phyloP scores from a whole-genome alignment of 1,140 invertebrate genomes.

The Carposina sasakii region DNA sequence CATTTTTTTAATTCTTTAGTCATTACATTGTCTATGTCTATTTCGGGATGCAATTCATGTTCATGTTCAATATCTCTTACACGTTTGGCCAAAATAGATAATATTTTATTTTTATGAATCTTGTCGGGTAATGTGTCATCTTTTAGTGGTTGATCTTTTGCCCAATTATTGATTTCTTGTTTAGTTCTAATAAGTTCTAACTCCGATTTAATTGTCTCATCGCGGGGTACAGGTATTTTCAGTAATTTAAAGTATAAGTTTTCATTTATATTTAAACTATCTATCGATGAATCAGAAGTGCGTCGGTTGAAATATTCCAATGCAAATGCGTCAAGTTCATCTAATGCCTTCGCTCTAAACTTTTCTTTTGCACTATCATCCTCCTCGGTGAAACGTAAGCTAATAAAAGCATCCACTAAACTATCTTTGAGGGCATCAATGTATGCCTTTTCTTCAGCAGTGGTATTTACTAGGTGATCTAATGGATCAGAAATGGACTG shows the following conservation, averaged over 20 bases:
- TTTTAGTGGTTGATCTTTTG: constrained; percentile 21
- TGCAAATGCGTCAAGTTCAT: constrained; percentile 29
- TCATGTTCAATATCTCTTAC: constrained; percentile 18
- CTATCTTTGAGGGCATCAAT: constrained; percentile 36
- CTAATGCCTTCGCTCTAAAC: constrained; percentile 20
- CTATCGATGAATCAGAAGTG: constrained; percentile 21
- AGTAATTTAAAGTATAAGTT: constrained; percentile 28
- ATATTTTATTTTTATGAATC: constrained; percentile 15
- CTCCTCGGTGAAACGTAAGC: constrained; percentile 22
- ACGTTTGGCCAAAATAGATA: constrained; percentile 11
- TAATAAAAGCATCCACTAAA: constrained; percentile 36
- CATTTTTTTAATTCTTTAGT: constrained; percentile 10
- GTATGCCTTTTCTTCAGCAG: constrained; percentile 17
- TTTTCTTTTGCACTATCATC: constrained; percentile 15
- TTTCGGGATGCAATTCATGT: background rate
- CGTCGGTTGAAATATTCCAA: constrained; percentile 27
- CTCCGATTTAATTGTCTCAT: constrained; percentile 23
- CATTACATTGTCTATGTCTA: constrained; percentile 5
- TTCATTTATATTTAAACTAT: constrained; percentile 22
- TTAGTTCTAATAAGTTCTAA: constrained; percentile 24
- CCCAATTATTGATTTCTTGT: constrained; percentile 23
- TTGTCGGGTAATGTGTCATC: background rate
- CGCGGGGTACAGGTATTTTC: constrained; percentile 27
- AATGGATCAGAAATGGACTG: constrained; percentile 29
- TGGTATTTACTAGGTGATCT: constrained; percentile 12